Conservation (phyloP, 1,140 invertebrate genomes). For the Periplaneta americana region DNA sequence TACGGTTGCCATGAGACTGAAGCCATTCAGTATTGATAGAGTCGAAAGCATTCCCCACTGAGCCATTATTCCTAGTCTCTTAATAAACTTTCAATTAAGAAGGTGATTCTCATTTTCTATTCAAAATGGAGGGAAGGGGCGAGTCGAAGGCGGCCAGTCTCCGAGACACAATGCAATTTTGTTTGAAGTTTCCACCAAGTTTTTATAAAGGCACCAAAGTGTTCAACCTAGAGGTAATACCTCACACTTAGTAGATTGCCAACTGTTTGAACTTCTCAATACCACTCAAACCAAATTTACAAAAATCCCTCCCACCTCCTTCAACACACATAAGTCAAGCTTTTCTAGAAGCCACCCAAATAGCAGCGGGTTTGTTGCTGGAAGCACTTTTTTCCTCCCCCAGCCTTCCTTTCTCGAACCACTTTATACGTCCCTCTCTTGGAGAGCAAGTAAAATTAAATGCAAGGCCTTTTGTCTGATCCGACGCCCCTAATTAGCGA, state of each 20-base stretch:
- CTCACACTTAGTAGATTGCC: background rate
- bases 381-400: background rate
- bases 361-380: no score
- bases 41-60: background rate
- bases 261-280: background rate
- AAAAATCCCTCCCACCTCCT: background rate
- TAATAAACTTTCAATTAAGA: background rate
- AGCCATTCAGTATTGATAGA: background rate
- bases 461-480: background rate
- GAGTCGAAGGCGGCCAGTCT: background rate
- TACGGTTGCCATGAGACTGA: background rate
- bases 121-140: background rate
- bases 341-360: background rate
- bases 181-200: background rate
- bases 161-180: background rate
- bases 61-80: background rate
- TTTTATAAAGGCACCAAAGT: background rate
- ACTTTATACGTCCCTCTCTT: background rate
- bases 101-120: background rate
- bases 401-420: background rate
- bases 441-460: background rate
- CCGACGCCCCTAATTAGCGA: background rate
- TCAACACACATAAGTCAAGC: background rate
- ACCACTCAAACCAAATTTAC: background rate
- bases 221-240: background rate